A percentile compares a stretch with the other conserved stretches of the same genome.
Conservation (phyloP, 92 coral and sea anemone species). For the Plumapathes pennacea region DNA sequence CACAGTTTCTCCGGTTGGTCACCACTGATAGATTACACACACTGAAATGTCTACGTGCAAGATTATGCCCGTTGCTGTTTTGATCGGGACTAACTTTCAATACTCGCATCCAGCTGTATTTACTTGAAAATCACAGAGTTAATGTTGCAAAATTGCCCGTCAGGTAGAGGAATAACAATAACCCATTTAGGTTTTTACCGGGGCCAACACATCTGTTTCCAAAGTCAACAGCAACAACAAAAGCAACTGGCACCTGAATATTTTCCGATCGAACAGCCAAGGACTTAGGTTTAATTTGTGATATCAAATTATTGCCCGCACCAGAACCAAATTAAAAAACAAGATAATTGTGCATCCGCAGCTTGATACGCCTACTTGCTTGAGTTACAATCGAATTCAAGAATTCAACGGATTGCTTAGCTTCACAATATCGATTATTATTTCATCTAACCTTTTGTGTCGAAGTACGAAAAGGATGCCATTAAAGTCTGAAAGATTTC, state of each 20-base stretch:
- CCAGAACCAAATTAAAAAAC: too few relatives aligned
- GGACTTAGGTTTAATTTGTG: slow-evolving; percentile 15
- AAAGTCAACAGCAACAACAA: slow-evolving; percentile 63
- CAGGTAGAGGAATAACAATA: slow-evolving; percentile 63
- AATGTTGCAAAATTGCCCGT: slow-evolving; percentile 69
- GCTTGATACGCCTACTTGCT: too few relatives aligned
- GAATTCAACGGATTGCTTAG: too few relatives aligned
- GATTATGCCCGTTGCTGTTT: slow-evolving; percentile 28
- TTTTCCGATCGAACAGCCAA: slow-evolving; percentile 27
- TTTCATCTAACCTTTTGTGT: too few relatives aligned
- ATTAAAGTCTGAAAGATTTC: too few relatives aligned
- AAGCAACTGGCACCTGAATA: slow-evolving; percentile 15
- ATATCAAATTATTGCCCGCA: slow-evolving; percentile 41
- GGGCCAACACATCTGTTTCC: slow-evolving; percentile 73
- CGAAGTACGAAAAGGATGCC: too few relatives aligned
- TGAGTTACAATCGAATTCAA: too few relatives aligned
- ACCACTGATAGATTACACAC: too few relatives aligned
- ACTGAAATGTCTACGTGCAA: too few relatives aligned
- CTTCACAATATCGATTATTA: too few relatives aligned
- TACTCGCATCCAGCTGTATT: slow-evolving; percentile 77
- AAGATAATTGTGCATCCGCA: too few relatives aligned
- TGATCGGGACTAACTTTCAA: slow-evolving; percentile 15
- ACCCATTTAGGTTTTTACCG: slow-evolving; percentile 56
- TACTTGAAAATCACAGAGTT: slow-evolving; percentile 72
- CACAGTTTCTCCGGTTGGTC: too few relatives aligned